Conservation (phyloP, 2,888 invertebrate genomes). For the Dendrolimus houi region DNA sequence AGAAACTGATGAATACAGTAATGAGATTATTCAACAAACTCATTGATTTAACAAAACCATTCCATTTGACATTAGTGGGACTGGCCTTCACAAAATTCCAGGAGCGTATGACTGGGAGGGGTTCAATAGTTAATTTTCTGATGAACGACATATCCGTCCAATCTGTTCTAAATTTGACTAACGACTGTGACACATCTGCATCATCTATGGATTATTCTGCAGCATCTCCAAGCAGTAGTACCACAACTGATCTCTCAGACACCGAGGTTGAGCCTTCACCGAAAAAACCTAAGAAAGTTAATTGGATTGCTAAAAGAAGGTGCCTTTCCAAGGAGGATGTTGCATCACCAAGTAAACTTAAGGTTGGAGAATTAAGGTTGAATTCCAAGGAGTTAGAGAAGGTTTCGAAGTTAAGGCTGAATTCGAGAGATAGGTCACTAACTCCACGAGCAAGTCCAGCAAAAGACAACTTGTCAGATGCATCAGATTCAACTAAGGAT, state of each 20-base stretch:
- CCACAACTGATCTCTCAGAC: slow-evolving; percentile 78
- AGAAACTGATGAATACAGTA: slow-evolving; percentile 81
- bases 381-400: slow-evolving; percentile 79
- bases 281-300: slow-evolving; percentile 80
- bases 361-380: slow-evolving; percentile 80
- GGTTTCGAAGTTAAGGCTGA: slow-evolving; percentile 62
- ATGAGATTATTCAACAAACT: slow-evolving; percentile 86
- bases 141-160: slow-evolving; percentile 88
- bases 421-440: slow-evolving; percentile 59
- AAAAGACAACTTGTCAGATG: slow-evolving; percentile 56
- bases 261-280: slow-evolving; percentile 84
- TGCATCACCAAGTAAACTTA: slow-evolving; percentile 82
- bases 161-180: slow-evolving; percentile 81
- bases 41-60: slow-evolving; percentile 83
- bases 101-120: slow-evolving; percentile 80
- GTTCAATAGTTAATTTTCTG: slow-evolving; percentile 85
- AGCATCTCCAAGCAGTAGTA: slow-evolving; percentile 64
- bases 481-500: slow-evolving; percentile 59
- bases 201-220: slow-evolving; percentile 68
- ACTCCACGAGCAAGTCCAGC: slow-evolving; percentile 67
- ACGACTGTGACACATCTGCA: slow-evolving; percentile 66
- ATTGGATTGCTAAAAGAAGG: slow-evolving; percentile 67
- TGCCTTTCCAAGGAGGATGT: slow-evolving; percentile 70
- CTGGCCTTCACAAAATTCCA: slow-evolving; percentile 89
- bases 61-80: slow-evolving; percentile 88